A percentile compares a stretch with the other conserved stretches of the same genome.
Evolutionary conservation across 1,140 invertebrate genomes (phyloP).

Genomic region (Patella vulgata): DNA sequence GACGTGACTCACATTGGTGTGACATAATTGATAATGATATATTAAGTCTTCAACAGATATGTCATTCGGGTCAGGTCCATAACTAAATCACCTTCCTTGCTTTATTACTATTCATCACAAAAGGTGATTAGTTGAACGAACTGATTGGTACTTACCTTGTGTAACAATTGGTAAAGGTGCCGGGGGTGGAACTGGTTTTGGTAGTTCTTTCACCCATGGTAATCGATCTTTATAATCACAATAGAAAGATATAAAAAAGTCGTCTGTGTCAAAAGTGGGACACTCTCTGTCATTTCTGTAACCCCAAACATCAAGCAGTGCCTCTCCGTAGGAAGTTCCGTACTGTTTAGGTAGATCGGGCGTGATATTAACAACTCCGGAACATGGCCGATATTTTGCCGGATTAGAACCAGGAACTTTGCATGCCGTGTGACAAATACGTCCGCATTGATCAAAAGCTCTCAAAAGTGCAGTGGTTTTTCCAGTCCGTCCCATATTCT

Average conservation of each 20-base stretch:
- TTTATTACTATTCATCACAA: no score
- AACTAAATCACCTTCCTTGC: no score
- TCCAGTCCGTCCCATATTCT: slow-evolving; percentile 30
- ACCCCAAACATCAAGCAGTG: slow-evolving; percentile 45
- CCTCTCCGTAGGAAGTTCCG: slow-evolving; percentile 46
- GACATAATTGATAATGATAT: no score
- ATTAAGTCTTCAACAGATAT: no score
- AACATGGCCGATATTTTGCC: slow-evolving; percentile 40
- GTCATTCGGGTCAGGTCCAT: no score
- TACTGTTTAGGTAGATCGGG: slow-evolving; percentile 36
- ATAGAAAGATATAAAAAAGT: slow-evolving; percentile 51
- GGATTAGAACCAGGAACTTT: slow-evolving; percentile 33
- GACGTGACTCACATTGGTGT: no score
- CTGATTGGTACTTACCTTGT: no score
- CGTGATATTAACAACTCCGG: slow-evolving; percentile 42
- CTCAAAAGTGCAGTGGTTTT: slow-evolving; percentile 38
- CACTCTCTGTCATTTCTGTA: slow-evolving; percentile 39
- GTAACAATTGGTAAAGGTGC: background rate
- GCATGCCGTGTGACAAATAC: slow-evolving; percentile 52
- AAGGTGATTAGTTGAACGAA: no score
- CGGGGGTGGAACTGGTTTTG: background rate
- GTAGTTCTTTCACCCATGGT: slow-evolving; percentile 38
- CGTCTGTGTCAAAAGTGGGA: slow-evolving; percentile 38
- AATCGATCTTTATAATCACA: slow-evolving; percentile 53
- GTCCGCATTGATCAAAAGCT: slow-evolving; percentile 54